Evolutionary conservation across 53 echinoderm and acorn worm species (phyloP).

Genomic region (Pentamera pediparva): DNA sequence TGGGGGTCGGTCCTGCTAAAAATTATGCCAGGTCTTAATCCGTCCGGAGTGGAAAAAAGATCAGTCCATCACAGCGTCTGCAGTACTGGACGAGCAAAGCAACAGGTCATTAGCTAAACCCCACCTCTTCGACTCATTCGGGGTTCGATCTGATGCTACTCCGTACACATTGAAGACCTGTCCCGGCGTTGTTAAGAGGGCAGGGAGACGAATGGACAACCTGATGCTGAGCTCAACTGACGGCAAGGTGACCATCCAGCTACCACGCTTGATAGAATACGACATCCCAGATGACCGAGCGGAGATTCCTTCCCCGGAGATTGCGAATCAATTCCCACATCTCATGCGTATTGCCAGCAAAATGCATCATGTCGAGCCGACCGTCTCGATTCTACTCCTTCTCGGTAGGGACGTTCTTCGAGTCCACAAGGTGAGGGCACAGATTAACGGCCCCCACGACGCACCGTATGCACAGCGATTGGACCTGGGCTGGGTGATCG

Average conservation of each 20-base stretch:
- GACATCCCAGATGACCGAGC: slow-evolving; percentile 33
- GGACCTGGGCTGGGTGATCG: slow-evolving; percentile 48
- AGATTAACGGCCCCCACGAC: slow-evolving; percentile 34
- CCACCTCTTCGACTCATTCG: slow-evolving; percentile 35
- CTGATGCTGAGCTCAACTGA: slow-evolving; percentile 27
- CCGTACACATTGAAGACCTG: slow-evolving; percentile 39
- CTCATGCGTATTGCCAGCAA: slow-evolving; percentile 31
- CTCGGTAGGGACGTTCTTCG: slow-evolving; percentile 42
- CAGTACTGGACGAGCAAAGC: slow-evolving; percentile 50
- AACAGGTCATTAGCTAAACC: slow-evolving; percentile 36
- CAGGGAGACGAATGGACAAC: slow-evolving; percentile 20
- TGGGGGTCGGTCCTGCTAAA: background rate
- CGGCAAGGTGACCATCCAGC: background rate
- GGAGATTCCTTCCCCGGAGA: slow-evolving; percentile 40
- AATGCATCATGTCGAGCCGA: slow-evolving; percentile 15
- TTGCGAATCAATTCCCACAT: slow-evolving; percentile 35
- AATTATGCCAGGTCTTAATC: background rate
- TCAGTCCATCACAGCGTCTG: background rate
- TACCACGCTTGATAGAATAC: slow-evolving; percentile 4
- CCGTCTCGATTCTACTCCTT: slow-evolving; percentile 31
- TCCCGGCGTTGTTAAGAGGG: slow-evolving; percentile 3
- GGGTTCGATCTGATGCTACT: background rate
- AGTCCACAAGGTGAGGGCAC: slow-evolving; percentile 24
- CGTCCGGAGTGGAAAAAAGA: background rate
- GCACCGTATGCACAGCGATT: slow-evolving; percentile 43